phyloP scores from a whole-genome alignment of 2,797 vertebrate species.

The Eulemur albifrons region DNA sequence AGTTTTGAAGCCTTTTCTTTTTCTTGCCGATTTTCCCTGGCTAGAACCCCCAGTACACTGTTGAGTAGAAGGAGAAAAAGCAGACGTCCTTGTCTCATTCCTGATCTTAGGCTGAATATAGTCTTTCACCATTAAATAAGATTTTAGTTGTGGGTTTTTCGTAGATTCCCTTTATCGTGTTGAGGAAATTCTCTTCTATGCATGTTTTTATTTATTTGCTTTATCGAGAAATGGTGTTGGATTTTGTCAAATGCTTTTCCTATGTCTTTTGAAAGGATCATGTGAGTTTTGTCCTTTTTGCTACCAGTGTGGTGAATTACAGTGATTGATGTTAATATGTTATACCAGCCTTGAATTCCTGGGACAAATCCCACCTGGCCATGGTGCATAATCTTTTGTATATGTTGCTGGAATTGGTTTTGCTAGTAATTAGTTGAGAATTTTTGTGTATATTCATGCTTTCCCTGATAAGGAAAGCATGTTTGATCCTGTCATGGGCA shows the following conservation, averaged over 20 bases:
- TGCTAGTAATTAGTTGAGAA: neutral
- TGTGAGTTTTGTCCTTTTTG: neutral
- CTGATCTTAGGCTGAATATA: neutral
- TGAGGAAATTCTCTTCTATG: neutral
- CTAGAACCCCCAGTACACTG: neutral
- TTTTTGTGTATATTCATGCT: neutral
- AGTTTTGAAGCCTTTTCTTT: neutral
- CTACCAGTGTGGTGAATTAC: neutral
- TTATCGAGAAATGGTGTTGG: neutral
- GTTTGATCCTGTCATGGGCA: neutral
- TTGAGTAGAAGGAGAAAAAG: neutral
- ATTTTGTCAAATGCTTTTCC: neutral
- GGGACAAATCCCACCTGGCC: neutral
- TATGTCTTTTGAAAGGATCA: neutral
- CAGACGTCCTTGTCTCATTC: neutral
- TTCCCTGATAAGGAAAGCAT: neutral
- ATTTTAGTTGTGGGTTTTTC: neutral
- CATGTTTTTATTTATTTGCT: neutral
- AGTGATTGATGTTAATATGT: neutral
- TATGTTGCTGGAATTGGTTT: neutral
- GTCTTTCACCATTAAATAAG: neutral
- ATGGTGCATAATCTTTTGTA: neutral
- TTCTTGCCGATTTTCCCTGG: neutral
- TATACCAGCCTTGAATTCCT: neutral
- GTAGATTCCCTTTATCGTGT: neutral